Conservation (phyloP, 2,888 invertebrate species). For the Hypomecis punctinalis region DNA sequence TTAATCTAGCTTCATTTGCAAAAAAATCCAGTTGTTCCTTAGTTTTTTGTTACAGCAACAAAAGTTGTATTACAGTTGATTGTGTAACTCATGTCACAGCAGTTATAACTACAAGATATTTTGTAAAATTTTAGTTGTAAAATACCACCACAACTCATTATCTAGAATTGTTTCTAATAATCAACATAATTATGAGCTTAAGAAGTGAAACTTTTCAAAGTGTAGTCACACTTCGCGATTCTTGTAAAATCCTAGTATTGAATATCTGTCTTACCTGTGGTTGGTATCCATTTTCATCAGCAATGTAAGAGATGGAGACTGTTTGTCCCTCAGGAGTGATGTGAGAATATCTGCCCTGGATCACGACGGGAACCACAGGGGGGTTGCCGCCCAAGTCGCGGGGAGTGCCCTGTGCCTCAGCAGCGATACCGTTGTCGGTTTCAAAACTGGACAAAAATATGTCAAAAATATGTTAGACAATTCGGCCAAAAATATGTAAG, state of each 20-base stretch:
- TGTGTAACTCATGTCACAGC: too few species aligned
- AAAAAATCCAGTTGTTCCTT: too few species aligned
- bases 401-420: constrained; percentile 83
- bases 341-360: constrained; percentile 83
- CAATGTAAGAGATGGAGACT: constrained; percentile 85
- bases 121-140: too few species aligned
- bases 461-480: not conserved
- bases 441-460: constrained; percentile 74
- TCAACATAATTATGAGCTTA: not conserved
- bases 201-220: not conserved
- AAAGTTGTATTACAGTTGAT: too few species aligned
- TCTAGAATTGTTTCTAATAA: too few species aligned
- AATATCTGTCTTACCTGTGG: constrained; percentile 73
- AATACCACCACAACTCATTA: too few species aligned
- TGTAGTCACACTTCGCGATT: not conserved
- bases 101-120: too few species aligned
- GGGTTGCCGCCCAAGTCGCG: constrained; percentile 80
- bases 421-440: constrained; percentile 87
- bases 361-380: constrained; percentile 65
- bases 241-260: not conserved
- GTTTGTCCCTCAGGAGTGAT: constrained; percentile 87
- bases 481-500: too few species aligned
- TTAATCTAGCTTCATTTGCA: too few species aligned
- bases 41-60: too few species aligned
- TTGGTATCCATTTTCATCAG: constrained; percentile 89